Evolutionary conservation across 2,113 vertebrate species (phyloP).

Genomic region (Erpornis zantholeuca): DNA sequence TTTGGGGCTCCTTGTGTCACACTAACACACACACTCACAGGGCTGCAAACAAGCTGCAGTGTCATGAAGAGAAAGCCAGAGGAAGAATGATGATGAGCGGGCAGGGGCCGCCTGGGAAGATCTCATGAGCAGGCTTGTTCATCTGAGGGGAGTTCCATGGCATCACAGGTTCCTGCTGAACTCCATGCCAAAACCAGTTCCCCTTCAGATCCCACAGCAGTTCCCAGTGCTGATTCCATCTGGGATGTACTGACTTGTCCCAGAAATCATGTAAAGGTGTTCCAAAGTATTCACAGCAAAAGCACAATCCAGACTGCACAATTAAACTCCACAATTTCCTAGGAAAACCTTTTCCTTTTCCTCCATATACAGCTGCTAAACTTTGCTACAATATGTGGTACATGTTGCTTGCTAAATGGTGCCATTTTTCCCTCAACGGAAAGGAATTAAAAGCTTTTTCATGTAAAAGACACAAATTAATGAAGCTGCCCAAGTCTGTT

Average conservation of each 20-base stretch:
- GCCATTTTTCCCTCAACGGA: not conserved
- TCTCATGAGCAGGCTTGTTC: not conserved
- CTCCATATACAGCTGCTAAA: not conserved
- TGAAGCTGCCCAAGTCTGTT: not conserved
- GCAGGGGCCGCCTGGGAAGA: not conserved
- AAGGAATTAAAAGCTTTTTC: not conserved
- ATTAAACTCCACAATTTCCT: not conserved
- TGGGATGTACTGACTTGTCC: not conserved
- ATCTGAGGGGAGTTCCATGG: not conserved
- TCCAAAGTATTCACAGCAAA: not conserved
- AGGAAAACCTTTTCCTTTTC: not conserved
- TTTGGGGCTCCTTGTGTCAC: not conserved
- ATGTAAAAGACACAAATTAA: not conserved
- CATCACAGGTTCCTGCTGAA: not conserved
- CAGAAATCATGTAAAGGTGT: not conserved
- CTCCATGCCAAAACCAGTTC: not conserved
- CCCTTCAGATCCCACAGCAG: not conserved
- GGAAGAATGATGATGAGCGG: not conserved
- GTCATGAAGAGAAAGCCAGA: not conserved
- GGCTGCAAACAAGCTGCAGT: not conserved
- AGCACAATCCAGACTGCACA: not conserved
- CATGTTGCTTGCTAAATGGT: not conserved
- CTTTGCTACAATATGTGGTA: not conserved
- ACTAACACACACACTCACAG: not conserved
- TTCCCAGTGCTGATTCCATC: fast-evolving